Evolutionary conservation across 2,888 invertebrate genomes (phyloP), one percentile per base, ranked within the genome.

Genomic region (Calameuta filiformis): DNA sequence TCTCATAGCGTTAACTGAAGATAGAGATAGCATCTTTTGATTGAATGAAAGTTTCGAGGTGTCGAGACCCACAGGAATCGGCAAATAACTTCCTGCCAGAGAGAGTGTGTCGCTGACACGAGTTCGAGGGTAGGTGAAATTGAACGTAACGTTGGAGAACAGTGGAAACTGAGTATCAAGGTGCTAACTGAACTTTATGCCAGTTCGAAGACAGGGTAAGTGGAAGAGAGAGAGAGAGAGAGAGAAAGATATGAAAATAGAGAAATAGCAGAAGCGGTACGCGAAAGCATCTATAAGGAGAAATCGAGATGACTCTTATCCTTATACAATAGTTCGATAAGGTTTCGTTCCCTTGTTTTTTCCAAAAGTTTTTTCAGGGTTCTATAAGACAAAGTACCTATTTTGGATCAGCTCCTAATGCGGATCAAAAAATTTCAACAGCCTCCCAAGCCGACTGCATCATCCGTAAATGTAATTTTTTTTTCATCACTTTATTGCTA

Each of bases 11-110:
- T 56, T 2, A 15, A 56, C 56, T 56, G 2, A 56, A 56, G 56
- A 23, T 23, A 23, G 56, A 56, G 40, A 40, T 6, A 40, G 56
- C 23, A 23, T 23, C 56, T 6, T 79, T 76, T 81, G 79, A 79
- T 81, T 77, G 81, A 81, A 81, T 79, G 77, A 77, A 81, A 81
- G 79, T 81, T 81, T 81, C 76, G 76, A 75, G 76, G 75, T 75
- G 76, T 69, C 76, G 79, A 35, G 81, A 56, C 76, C 74, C 73
- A 79, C 77, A 56, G 56, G 56, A 56, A 6, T 56, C 15, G 23
- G 56, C 9, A 9, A 56, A 9, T 56, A 56, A 56, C 56, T 56
- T 56, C 9, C 9, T 0, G 1, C 56, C 56, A 23, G 56, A 9
- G 23, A 56, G 56, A 56, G 56, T 23, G 56, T 56, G 56, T 56